phyloP scores from a whole-genome alignment of 2,113 vertebrate genomes.

The Indicator maculatus region DNA sequence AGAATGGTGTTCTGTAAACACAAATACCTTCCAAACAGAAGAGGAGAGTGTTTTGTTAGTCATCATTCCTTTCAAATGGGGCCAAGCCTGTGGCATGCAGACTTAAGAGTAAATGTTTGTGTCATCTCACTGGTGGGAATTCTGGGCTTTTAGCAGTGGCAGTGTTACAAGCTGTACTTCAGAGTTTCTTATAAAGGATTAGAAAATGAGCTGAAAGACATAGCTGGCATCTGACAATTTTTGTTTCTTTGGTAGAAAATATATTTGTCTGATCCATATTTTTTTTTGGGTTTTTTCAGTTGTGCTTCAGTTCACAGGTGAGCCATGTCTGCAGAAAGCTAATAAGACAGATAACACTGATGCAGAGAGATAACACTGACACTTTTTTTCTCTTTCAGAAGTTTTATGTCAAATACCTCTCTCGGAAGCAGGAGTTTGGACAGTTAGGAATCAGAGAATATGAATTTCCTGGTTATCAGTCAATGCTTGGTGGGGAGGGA shows the following conservation, averaged over 20 bases:
- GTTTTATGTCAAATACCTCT: not conserved
- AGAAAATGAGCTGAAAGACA: conserved; percentile 34
- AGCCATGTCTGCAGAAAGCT: not conserved
- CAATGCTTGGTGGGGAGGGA: not conserved
- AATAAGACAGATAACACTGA: not conserved
- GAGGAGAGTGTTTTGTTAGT: conserved; percentile 65
- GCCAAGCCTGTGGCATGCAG: conserved; percentile 56
- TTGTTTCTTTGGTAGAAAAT: not conserved
- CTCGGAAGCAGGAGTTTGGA: not conserved
- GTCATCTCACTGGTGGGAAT: conserved; percentile 58
- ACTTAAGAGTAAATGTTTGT: conserved; percentile 72
- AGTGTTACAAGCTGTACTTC: conserved; percentile 32
- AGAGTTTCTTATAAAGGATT: conserved; percentile 51
- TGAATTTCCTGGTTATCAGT: not conserved
- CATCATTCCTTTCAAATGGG: conserved; percentile 70
- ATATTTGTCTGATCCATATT: not conserved
- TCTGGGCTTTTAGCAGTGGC: conserved; percentile 39
- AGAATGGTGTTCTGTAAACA: conserved; percentile 62
- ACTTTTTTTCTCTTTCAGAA: not conserved
- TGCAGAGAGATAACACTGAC: not conserved
- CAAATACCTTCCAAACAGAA: conserved; percentile 57
- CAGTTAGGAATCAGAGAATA: not conserved
- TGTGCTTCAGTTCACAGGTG: not conserved
- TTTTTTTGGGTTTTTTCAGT: not conserved
- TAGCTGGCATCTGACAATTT: conserved; percentile 13